Evolutionary conservation across 2,113 vertebrate species (phyloP).

Genomic region (Apodemus sylvaticus): DNA sequence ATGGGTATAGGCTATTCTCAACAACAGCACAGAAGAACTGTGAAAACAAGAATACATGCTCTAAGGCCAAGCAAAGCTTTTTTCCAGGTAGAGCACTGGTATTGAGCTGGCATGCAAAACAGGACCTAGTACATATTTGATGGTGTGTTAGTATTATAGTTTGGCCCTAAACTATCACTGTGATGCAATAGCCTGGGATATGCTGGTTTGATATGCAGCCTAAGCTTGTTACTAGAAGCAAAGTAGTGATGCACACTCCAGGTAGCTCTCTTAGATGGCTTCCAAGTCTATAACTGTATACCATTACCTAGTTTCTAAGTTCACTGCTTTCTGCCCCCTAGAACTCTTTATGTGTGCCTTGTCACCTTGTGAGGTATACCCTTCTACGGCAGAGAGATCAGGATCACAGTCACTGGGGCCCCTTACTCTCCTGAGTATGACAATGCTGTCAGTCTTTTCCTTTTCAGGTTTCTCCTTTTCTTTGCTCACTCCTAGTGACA

Average conservation of each 20-base stretch:
- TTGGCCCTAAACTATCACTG: neutral
- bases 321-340: neutral
- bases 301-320: neutral
- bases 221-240: neutral
- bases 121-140: neutral
- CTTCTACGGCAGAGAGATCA: neutral
- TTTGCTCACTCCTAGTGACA: neutral
- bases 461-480: neutral
- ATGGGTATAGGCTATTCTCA: neutral
- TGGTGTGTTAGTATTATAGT: neutral
- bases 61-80: neutral
- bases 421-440: neutral
- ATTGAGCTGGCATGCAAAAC: neutral
- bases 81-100: neutral
- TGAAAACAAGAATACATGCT: neutral
- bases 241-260: neutral
- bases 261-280: neutral
- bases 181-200: neutral
- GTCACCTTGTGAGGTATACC: neutral
- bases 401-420: neutral
- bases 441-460: neutral
- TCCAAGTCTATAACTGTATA: neutral
- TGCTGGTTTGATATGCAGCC: neutral
- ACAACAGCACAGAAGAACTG: neutral
- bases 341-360: neutral